Percentiles rank a stretch among this genome's conserved stretches.
These are phyloP conservation scores for Nothocercus julius DNA, from an alignment of 2,113 vertebrate genomes.

Conservation along the genomic window DNA sequence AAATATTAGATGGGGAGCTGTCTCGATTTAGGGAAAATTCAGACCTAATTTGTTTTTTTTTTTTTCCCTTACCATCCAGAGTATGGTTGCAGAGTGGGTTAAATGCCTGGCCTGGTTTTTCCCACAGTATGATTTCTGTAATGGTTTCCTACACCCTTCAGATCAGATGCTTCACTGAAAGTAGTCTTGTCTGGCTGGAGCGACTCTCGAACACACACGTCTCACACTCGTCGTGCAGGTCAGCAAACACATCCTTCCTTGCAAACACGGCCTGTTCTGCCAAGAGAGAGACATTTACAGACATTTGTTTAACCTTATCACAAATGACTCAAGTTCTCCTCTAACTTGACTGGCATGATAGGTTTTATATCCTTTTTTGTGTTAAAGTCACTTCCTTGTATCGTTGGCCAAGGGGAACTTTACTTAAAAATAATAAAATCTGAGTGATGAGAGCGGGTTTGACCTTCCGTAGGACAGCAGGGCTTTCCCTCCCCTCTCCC, in stretches of 20 bases:
- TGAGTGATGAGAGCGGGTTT: background rate
- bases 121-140: background rate
- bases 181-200: background rate
- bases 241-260: background rate
- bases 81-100: background rate
- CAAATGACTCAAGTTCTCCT: background rate
- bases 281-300: constrained; percentile 19
- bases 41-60: too few species aligned
- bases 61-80: background rate
- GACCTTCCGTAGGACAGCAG: constrained; percentile 20
- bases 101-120: background rate
- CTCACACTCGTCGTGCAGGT: background rate
- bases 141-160: background rate
- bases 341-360: background rate
- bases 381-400: background rate
- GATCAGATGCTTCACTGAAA: background rate
- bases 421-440: background rate
- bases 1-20: fast-evolving
- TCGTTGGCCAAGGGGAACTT: constrained; percentile 1
- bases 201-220: background rate
- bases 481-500: background rate
- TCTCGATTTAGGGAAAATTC: too few species aligned
- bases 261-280: background rate
- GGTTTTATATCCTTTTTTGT: constrained; percentile 1
- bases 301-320: constrained; percentile 53